Percentiles rank a stretch among this genome's conserved stretches.
Evolutionary conservation across 2,888 invertebrate genomes (phyloP).

Genomic region (Acheta domesticus): DNA sequence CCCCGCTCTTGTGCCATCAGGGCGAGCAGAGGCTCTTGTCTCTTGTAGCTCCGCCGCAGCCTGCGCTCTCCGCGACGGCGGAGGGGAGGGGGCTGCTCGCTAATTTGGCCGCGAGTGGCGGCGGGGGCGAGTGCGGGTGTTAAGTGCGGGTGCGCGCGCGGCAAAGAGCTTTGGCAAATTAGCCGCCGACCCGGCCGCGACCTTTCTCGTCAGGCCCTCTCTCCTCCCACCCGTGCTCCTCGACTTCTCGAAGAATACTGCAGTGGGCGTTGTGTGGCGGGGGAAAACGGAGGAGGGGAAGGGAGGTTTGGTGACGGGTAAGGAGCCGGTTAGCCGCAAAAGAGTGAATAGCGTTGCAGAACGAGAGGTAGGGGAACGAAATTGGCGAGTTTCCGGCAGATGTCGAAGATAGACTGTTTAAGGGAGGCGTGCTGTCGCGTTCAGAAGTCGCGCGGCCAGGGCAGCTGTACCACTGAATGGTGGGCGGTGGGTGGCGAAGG

Average conservation of each 20-base stretch:
- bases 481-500: not conserved
- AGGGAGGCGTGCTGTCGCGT: no score
- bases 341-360: no score
- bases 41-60: not conserved
- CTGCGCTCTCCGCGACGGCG: not conserved
- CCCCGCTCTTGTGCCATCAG: no score
- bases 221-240: not conserved
- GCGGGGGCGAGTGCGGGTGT: not conserved
- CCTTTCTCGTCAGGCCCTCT: not conserved
- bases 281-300: no score
- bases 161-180: slow-evolving; percentile 18
- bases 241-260: no score
- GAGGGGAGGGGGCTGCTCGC: not conserved
- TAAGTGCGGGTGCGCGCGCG: not conserved
- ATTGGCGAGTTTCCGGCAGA: no score
- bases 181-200: not conserved
- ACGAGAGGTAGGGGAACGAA: no score
- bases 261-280: no score
- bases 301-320: no score
- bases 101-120: not conserved
- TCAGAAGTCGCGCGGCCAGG: no score
- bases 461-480: not conserved
- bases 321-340: no score
- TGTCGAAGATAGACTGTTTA: no score
- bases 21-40: not conserved